Conservation (phyloP, 2,113 vertebrate genomes). For the Notarius quadriscutis region DNA sequence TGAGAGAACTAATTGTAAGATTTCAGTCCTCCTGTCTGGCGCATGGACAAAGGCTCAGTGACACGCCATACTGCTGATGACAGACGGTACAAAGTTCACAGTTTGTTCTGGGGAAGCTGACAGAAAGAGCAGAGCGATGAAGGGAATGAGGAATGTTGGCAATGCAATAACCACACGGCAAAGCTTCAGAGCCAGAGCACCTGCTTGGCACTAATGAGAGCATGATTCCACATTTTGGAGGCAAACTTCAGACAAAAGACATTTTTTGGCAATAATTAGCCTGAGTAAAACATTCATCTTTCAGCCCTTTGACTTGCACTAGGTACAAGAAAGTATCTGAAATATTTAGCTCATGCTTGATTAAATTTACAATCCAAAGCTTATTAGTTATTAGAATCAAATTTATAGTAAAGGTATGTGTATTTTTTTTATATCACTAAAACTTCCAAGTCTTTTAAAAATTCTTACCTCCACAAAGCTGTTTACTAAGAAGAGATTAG, state of each 20-base stretch:
- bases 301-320: constrained; percentile 15
- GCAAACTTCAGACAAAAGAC: constrained; percentile 39
- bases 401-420: neutral
- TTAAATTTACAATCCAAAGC: neutral
- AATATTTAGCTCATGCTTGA: constrained; percentile 8
- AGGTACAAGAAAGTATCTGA: constrained; percentile 10
- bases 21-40: constrained; percentile 54
- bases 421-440: neutral
- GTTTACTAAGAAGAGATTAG: constrained; percentile 8
- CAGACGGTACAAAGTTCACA: constrained; percentile 57
- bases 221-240: constrained; percentile 46
- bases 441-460: neutral
- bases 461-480: neutral
- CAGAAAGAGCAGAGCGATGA: constrained; percentile 44
- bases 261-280: constrained; percentile 45
- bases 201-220: constrained; percentile 49
- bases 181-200: constrained; percentile 49
- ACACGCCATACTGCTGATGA: constrained; percentile 48
- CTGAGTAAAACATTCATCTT: constrained; percentile 46
- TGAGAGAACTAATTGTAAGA: constrained; percentile 52
- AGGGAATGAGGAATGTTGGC: constrained; percentile 48
- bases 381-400: neutral
- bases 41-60: constrained; percentile 52
- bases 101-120: constrained; percentile 55
- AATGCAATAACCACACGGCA: constrained; percentile 46